Evolutionary conservation across 1,140 invertebrate species (phyloP), one percentile per base, ranked within the genome.

Genomic region (Micrasema longulum): DNA sequence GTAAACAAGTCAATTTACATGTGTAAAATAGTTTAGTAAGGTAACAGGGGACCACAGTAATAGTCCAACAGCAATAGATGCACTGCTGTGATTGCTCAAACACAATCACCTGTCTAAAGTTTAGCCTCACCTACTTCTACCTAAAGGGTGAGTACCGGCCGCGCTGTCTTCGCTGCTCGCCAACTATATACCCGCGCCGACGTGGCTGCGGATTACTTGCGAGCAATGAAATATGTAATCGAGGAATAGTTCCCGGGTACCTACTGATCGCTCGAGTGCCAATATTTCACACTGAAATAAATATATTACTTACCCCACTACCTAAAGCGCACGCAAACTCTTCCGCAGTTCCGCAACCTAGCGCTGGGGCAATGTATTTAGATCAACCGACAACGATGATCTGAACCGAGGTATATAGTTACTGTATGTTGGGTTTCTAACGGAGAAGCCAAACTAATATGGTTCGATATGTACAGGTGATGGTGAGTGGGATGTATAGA

Each of bases 21-120:
- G 70, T 72, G 74, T 75, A 70, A 47, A 53, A 50, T 74, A 69
- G 64, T 70, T 71, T 74, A 74, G 53, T 68, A 75, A 69, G 22
- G 67, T 43, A 72, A 76, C 70, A 72, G 71, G 74, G 74, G 74
- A 73, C 70, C 69, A 55, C 47, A 26, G 41, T 38, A 64, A 64
- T 47, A 73, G 74, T 76, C 74, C 74, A 76, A 76, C 74, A 76
- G 71, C 71, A 67, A 50, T 45, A 16, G 63, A 69, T 48, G 55
- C 22, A 60, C 73, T 69, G 68, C 74, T 76, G 74, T 76, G 74
- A 76, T 76, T 69, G 74, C 57, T 18, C 14, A 62, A 38, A 60
- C 50, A 72, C 74, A 71, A 76, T 76, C 74, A 76, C 74, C 74
- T 76, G 74, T 76, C 71, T 48, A 20, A 69, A 73, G 22, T 72